phyloP scores from a whole-genome alignment of 2,797 vertebrate species.

The Agapornis canus region DNA sequence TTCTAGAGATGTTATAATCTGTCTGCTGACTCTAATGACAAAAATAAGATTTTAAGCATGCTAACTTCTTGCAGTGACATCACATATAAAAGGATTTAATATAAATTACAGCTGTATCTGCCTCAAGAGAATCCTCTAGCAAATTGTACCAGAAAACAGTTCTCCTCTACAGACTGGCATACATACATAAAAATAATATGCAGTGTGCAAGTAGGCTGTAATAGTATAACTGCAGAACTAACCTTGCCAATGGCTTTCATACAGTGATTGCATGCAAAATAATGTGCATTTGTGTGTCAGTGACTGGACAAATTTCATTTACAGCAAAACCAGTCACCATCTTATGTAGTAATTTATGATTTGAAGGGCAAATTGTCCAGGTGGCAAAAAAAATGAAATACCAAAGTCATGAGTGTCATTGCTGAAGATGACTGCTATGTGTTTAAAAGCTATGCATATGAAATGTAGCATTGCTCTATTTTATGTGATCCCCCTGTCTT shows the following conservation, averaged over 20 bases:
- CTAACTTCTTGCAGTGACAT: background rate
- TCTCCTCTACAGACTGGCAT: background rate
- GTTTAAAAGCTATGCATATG: background rate
- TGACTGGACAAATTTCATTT: background rate
- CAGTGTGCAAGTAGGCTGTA: fast-evolving
- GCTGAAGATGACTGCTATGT: background rate
- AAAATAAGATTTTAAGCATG: background rate
- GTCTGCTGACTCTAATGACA: background rate
- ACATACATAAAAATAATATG: background rate
- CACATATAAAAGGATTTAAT: background rate
- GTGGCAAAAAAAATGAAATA: background rate
- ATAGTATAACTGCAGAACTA: background rate
- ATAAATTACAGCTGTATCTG: background rate
- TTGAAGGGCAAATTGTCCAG: background rate
- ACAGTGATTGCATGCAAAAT: background rate
- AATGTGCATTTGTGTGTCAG: background rate
- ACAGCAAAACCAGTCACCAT: background rate
- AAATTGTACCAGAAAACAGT: background rate
- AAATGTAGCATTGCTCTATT: background rate
- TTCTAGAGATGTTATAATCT: background rate
- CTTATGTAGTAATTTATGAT: background rate
- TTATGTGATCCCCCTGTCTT: background rate
- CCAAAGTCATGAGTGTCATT: background rate
- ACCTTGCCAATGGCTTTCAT: background rate
- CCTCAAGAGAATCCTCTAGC: background rate